phyloP scores from a whole-genome alignment of 2,113 vertebrate genomes.

The Mesitornis unicolor region DNA sequence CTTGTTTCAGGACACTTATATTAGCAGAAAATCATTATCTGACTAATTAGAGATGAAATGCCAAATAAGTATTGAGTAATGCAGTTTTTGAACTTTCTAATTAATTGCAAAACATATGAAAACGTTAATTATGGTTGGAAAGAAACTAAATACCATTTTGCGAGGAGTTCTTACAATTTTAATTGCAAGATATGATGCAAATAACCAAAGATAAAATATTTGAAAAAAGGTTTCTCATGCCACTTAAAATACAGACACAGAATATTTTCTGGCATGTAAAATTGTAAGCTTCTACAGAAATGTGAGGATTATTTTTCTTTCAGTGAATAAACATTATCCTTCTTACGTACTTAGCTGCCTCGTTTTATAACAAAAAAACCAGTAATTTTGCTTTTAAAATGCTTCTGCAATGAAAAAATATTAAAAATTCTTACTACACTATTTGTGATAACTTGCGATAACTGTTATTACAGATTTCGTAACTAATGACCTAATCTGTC shows the following conservation, averaged over 20 bases:
- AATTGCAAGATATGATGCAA: conserved; percentile 28
- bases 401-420: neutral
- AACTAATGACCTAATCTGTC: neutral
- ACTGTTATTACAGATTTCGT: neutral
- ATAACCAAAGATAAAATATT: neutral
- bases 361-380: neutral
- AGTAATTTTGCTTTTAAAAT: neutral
- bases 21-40: conserved; percentile 26
- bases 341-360: neutral
- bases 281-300: neutral
- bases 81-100: conserved; percentile 58
- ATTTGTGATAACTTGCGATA: neutral
- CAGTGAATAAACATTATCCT: neutral
- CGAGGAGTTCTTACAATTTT: conserved; percentile 39
- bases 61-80: conserved; percentile 31
- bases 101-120: conserved; percentile 57
- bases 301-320: neutral
- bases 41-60: conserved; percentile 57
- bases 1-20: neutral
- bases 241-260: neutral
- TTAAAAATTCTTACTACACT: neutral
- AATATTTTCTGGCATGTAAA: neutral
- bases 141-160: conserved; percentile 14
- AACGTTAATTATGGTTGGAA: conserved; percentile 56
- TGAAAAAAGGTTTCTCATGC: neutral